Evolutionary conservation across 2,797 vertebrate genomes (phyloP), one percentile per base, ranked within the genome.

Genomic region (Calcarius lapponicus): DNA sequence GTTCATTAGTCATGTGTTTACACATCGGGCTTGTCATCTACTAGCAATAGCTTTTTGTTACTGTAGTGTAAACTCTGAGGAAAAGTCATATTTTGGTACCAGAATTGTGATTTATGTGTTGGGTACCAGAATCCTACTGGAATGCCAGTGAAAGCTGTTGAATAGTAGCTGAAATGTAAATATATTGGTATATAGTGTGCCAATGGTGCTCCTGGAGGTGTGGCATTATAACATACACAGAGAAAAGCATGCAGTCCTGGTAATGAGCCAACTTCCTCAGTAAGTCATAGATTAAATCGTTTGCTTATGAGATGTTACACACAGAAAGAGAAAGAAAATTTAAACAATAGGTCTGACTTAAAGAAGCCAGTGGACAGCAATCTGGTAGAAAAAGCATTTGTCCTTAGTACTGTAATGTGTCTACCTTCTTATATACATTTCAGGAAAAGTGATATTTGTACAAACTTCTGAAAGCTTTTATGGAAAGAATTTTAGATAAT

Each of bases 11-110:
- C 8, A 9, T 15, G 19, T 78, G 34, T 72, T 92, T 38, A 69
- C 26, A 7, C 42, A 40, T 5, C 3, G 4, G 17, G 5, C n/a
- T 69, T 1, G 1, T 88, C 4, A 6, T 25, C 51, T 48, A 2
- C 28, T 82, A 38, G 13, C 17, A 36, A 11, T 20, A 62, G 13
- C 17, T 72, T 90, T 80, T 57, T 65, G 5, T 65, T 75, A 12
- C 29, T 62, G 21, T 28, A 34, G 21, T 60, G 13, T 75, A 45
- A 90, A 84, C 29, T 88, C 38, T 48, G 8, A 62, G 22, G 13
- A 60, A 82, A 58, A 70, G 25, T 45, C 7, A 2, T 34, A 10
- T 70, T 91, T 60, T 91, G 50, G 19, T 80, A 40, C 32, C 0
- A 3, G 29, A 62, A 18, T 6, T 79, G 36, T 58, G 42, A 78